Evolutionary conservation across 2,113 vertebrate species (phyloP), one percentile per base, ranked within the genome.

Genomic region (Ceyx melanurus): DNA sequence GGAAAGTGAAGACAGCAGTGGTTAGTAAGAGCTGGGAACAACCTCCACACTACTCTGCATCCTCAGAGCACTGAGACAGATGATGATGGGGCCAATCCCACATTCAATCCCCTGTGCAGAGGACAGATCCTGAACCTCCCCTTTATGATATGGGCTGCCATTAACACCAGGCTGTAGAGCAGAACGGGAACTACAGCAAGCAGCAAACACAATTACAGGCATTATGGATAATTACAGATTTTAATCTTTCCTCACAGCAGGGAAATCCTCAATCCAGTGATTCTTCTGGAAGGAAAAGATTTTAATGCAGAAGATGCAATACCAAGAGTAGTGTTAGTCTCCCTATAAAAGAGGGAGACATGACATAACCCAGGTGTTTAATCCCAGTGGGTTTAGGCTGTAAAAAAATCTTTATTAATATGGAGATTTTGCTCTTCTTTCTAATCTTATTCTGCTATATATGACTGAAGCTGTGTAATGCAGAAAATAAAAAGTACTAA

Each of bases 1-100:
- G 37, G 19, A 9, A 2, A 1, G 17, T 26, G 51, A 56, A 50
- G n/a, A 80, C 15, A 68, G 28, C 40, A 48, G 33, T 28, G 3
- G 37, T 35, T 68, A 75, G 25, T 37, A 82, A 31, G 22, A 75
- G 21, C 46, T 43, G 66, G 58, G 28, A 85, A 46, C 15, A 73
- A 18, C 15, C 4, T 80, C 51, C 14, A 35, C 8, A 0, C 18
- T 43, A 6, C 5, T 51, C 25, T 6, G 0, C 2, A 3, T 58
- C 58, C 43, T 67, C 77, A 53, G 65, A 40, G 74, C 42, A 23
- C 43, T 25, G 20, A 35, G n/a, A 37, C 23, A 35, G 17, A 7
- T 0, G 1, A 15, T 19, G 40, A 48, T 60, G 28, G 13, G 77
- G 21, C 10, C 50, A 42, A 7, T 35, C 4, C 4, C 4, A 21